Evolutionary conservation across 1,140 invertebrate genomes (phyloP).

Genomic region (Zaprionus davidi): DNA sequence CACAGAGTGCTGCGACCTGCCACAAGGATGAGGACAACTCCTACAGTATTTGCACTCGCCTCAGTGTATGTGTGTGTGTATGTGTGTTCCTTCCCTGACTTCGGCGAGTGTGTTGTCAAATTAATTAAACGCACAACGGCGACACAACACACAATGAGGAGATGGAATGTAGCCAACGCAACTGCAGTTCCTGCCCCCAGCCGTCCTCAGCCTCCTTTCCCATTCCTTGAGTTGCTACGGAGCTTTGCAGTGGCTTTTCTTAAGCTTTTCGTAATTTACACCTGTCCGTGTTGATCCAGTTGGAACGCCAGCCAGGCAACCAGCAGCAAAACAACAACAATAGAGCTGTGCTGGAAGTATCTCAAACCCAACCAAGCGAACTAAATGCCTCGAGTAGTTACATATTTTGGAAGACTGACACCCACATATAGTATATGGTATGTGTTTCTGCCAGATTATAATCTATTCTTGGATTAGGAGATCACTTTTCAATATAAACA

Average conservation of each 20-base stretch:
- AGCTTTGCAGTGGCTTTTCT: slow-evolving; percentile 57
- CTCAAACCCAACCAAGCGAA: slow-evolving; percentile 5
- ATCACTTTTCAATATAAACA: too few species aligned
- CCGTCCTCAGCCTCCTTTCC: neutral
- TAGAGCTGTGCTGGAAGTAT: neutral
- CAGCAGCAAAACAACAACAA: slow-evolving; percentile 1
- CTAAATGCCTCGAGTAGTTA: neutral
- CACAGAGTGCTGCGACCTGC: slow-evolving; percentile 43
- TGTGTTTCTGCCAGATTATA: neutral
- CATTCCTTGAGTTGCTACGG: neutral
- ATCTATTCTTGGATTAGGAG: too few species aligned
- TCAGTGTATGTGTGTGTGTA: slow-evolving; percentile 6
- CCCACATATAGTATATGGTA: neutral
- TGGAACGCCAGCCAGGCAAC: neutral
- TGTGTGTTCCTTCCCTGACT: neutral
- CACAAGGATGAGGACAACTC: slow-evolving; percentile 16
- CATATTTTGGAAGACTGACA: neutral
- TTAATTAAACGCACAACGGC: slow-evolving; percentile 44
- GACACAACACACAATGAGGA: slow-evolving; percentile 49
- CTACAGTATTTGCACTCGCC: neutral
- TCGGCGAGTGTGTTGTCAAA: slow-evolving; percentile 32
- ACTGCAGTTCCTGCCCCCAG: slow-evolving; percentile 17
- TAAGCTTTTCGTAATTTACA: slow-evolving; percentile 68
- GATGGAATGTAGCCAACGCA: slow-evolving; percentile 21
- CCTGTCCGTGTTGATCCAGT: slow-evolving; percentile 62